Evolutionary conservation across 2,797 vertebrate genomes (phyloP), one percentile per base, ranked within the genome.

Genomic region (Eurystomus glaucurus): DNA sequence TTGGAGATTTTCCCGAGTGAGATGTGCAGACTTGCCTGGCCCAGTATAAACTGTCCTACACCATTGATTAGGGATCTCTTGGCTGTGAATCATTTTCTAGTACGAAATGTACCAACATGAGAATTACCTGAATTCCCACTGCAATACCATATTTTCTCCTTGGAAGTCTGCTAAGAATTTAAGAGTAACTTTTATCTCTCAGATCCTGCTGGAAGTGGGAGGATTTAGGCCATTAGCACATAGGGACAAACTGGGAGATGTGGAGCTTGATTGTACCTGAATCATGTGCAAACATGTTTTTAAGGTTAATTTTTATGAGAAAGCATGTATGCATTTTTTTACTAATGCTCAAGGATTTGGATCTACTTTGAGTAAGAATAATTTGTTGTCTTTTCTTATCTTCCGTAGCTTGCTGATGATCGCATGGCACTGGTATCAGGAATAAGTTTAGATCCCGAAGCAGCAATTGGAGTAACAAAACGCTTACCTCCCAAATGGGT

Each of bases 351-450:
- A 4, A 6, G 22, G 6, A 1, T 9, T 21, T 60, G 45, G 2
- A 9, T 75, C 2, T 74, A 7, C 31, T 39, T 16, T 29, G 28
- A 7, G 7, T 13, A 1, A 20, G 20, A 65, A 29, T 51, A 4
- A 80, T 37, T 45, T 60, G 29, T 25, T 70, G 16, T 37, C 2
- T 68, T 25, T 31, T 75, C 22, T 48, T 3, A 14, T 31, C 85
- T 65, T 85, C 29, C 65, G 13, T 61, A 99, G 99, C 97, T 99
- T 97, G 99, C 99, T 21, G 99, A 99, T 83, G 99, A 99, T 88
- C 99, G 99, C 14, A 99, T 99, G 99, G 99, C 99, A 21, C 97
- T 99, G 98, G 99, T 99, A 84, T 99, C 99, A 0, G 99, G 99
- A 77, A 98, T 99, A 68, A 99, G 99, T 97, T 96, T 99, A 97